Conservation (phyloP, 2,888 invertebrate species). For the Oxyscelio sp. region DNA sequence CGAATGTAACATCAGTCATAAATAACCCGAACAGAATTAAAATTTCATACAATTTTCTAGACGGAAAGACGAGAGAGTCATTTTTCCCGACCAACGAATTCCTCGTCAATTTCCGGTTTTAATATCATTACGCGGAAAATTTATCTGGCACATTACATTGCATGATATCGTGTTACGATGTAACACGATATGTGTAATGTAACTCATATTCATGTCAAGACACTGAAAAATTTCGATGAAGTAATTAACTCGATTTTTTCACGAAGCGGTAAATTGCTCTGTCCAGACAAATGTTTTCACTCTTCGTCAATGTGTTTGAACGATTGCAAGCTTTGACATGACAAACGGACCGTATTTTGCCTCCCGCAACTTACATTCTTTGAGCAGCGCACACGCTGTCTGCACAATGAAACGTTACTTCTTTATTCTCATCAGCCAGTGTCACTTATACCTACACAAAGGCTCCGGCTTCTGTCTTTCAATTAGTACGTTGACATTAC, state of each 20-base stretch:
- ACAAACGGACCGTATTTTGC: constrained; percentile 51
- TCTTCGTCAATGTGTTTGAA: constrained; percentile 27
- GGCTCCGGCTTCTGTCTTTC: constrained; percentile 32
- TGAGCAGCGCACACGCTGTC: constrained; percentile 34
- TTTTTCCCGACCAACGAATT: too few species aligned
- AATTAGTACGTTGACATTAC: constrained; percentile 51
- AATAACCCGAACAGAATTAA: too few species aligned
- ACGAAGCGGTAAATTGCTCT: constrained; percentile 31
- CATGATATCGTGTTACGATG: not conserved
- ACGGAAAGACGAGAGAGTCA: too few species aligned
- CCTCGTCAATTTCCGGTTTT: not conserved
- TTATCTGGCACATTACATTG: not conserved
- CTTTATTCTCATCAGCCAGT: constrained; percentile 48
- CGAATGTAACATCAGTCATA: too few species aligned
- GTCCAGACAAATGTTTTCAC: constrained; percentile 22
- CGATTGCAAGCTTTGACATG: constrained; percentile 42
- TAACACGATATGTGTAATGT: too few species aligned
- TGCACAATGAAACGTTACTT: constrained; percentile 47
- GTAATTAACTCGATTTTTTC: constrained; percentile 14
- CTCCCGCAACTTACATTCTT: constrained; percentile 50
- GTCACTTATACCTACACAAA: constrained; percentile 25
- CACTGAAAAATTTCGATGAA: constrained; percentile 20
- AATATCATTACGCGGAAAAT: not conserved
- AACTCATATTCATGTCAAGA: not conserved
- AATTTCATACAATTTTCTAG: too few species aligned